These are phyloP conservation scores for Gallinago nigripennis DNA, from an alignment of 2,797 vertebrate genomes.

Conservation along the genomic window DNA sequence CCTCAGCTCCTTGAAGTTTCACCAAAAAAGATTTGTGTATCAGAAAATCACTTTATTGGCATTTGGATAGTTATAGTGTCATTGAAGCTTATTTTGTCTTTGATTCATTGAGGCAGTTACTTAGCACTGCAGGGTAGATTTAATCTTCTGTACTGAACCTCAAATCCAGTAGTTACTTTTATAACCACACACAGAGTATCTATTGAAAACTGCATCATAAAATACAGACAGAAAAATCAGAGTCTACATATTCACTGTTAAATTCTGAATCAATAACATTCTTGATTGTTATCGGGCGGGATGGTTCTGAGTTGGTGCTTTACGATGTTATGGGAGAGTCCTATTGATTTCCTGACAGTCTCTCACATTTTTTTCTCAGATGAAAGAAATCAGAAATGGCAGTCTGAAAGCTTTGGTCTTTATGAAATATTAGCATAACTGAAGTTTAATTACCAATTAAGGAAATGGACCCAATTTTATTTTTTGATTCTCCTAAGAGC, in stretches of 20 bases:
- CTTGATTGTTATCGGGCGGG: background rate
- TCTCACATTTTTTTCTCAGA: background rate
- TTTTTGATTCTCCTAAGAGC: background rate
- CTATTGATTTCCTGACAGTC: background rate
- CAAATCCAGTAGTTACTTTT: background rate
- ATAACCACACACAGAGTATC: background rate
- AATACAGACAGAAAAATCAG: conserved; percentile 17
- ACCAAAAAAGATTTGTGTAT: background rate
- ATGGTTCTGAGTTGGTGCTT: background rate
- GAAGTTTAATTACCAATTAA: background rate
- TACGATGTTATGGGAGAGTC: background rate
- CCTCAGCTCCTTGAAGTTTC: background rate
- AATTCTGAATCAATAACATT: conserved; percentile 20
- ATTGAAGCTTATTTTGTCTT: background rate
- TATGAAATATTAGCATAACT: background rate
- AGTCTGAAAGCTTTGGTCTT: background rate
- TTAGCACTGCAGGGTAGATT: background rate
- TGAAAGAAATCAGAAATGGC: background rate
- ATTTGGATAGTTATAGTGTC: background rate
- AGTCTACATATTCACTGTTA: background rate
- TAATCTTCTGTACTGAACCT: background rate
- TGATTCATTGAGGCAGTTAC: background rate
- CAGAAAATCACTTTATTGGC: background rate
- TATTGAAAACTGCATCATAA: background rate
- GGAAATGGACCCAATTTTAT: background rate